Percentiles rank a stretch among this genome's conserved stretches.
Conservation (phyloP, 2,888 invertebrate species). For the Acrobasis repandana region DNA sequence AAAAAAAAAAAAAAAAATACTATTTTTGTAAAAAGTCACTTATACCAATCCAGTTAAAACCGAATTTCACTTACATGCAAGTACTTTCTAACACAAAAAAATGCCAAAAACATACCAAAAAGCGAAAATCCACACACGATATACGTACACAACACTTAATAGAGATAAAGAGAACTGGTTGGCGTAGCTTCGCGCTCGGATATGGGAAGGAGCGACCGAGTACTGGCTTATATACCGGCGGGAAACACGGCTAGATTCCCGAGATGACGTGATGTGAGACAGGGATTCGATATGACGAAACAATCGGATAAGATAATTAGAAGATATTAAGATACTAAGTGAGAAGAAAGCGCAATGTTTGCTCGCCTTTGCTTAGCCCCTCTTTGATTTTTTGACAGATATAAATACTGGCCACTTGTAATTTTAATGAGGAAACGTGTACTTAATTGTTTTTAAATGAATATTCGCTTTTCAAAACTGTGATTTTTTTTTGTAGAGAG, state of each 20-base stretch:
- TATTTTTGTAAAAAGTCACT: background rate
- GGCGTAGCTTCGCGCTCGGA: background rate
- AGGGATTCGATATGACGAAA: conserved; percentile 12
- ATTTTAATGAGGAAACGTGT: too few relatives aligned
- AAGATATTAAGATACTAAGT: too few relatives aligned
- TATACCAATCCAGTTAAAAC: background rate
- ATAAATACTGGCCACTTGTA: too few relatives aligned
- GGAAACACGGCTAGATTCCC: conserved; percentile 8
- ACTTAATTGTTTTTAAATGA: too few relatives aligned
- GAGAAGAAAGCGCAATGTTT: too few relatives aligned
- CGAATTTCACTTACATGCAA: background rate
- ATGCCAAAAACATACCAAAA: background rate
- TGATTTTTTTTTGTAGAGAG: too few relatives aligned
- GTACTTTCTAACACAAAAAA: background rate
- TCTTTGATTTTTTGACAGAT: too few relatives aligned
- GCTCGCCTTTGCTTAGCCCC: too few relatives aligned
- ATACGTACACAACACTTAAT: conserved; percentile 1
- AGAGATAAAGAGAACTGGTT: background rate
- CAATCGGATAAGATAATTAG: background rate
- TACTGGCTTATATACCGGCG: conserved; percentile 11
- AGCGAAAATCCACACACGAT: background rate
- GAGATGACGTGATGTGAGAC: conserved; percentile 4
- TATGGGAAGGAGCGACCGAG: background rate
- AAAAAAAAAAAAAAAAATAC: background rate
- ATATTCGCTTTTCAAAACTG: too few relatives aligned